Evolutionary conservation across 64 coral and sea anemone genomes (phyloP).

Genomic region (Acropora tenuis): DNA sequence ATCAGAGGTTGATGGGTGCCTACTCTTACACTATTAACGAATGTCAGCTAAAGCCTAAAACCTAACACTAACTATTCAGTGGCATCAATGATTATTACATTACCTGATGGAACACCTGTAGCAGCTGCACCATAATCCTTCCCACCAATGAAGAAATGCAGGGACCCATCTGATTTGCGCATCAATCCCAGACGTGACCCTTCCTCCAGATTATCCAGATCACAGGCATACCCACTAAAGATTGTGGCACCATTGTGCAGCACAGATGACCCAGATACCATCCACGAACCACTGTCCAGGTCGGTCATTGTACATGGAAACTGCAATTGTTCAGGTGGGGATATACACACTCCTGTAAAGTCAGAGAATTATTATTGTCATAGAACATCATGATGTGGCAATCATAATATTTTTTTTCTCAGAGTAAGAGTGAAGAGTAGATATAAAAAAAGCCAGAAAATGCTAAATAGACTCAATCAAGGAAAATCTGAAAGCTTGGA

Average conservation of each 20-base stretch:
- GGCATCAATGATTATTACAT: too few species aligned
- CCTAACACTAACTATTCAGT: too few species aligned
- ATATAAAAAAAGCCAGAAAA: too few species aligned
- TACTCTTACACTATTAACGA: too few species aligned
- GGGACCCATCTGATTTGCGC: slow-evolving; percentile 80
- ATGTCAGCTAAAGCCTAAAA: too few species aligned
- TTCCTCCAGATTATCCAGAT: slow-evolving; percentile 80
- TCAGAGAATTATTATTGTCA: background rate
- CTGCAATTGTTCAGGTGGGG: slow-evolving; percentile 66
- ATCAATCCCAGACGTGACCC: slow-evolving; percentile 83
- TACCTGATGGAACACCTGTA: slow-evolving; percentile 78
- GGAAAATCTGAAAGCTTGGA: too few species aligned
- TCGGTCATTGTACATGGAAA: slow-evolving; percentile 95
- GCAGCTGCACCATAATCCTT: slow-evolving; percentile 84
- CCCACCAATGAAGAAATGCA: slow-evolving; percentile 90
- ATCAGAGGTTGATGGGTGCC: too few species aligned
- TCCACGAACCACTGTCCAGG: slow-evolving; percentile 79
- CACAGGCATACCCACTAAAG: slow-evolving; percentile 88
- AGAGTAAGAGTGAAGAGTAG: too few species aligned
- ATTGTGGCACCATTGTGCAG: slow-evolving; percentile 93
- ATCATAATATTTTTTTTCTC: too few species aligned
- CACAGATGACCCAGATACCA: slow-evolving; percentile 87
- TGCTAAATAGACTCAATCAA: too few species aligned
- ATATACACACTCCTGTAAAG: slow-evolving; percentile 67
- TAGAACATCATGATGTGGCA: too few species aligned